Base-by-base conservation (phyloP, 1,140 invertebrate species). In the Rhysida immarginata region DNA sequence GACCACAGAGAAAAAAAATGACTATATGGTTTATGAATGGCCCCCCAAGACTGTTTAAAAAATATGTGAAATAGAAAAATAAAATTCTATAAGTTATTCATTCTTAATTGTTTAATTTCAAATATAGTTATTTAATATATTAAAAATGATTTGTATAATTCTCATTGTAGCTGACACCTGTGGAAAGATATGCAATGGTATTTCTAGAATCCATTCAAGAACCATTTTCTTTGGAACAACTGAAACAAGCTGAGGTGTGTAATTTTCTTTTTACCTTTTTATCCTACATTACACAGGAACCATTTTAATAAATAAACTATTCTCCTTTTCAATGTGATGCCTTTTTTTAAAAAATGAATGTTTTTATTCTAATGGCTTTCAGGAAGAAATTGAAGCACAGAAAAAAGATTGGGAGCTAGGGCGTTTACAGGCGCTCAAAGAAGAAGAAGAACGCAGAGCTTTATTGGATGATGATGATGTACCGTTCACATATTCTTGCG, bases 351-450 rank as follows among this genome's bases (percentile, higher is more conserved):
- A 8, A 29, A 20, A 35, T 16, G 41, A 55, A 26, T 42, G 50
- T 41, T 43, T 52, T 61, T 52, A 24, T 51, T 45, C 26, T n/a
- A n/a, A n/a, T n/a, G n/a, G 45, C 48, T 62, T 66, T 27, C 56
- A 75, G 72, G 71, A 74, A 18, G 86, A 96, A 70, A 82, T 94
- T 57, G 88, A 92, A 64, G 79, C 85, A 59, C 81, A 89, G 69
- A 94, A 95, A 71, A 83, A 84, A 61, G 90, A 96, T 65, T 97
- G 94, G 93, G 92, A 96, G 68, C 70, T 85, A 54, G 84, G 86
- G 64, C 80, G 90, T 1, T 71, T 89, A 57, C 81, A 85, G 52
- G 68, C 70, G 2, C 54, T 76, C 48, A 74, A 74, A 60, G 70
- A 77, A 60, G 74, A 76, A 55, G 83, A 89, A 66, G 80, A 87